phyloP scores from a whole-genome alignment of 2,888 invertebrate species.

The Drosophila vallismaia region DNA sequence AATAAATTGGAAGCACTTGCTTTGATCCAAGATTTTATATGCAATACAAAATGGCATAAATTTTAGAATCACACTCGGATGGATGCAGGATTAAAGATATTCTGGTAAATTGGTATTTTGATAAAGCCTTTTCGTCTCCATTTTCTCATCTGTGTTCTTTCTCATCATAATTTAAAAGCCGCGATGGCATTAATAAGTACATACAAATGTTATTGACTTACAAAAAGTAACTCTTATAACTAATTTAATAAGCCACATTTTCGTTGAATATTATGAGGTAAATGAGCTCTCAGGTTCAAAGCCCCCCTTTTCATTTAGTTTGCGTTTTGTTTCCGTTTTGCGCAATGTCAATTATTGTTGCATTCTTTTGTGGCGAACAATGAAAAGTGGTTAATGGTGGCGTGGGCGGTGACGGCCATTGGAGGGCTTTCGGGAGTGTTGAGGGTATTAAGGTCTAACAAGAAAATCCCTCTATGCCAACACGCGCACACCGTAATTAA shows the following conservation, averaged over 20 bases:
- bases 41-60: not conserved
- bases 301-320: slow-evolving; percentile 19
- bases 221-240: slow-evolving; percentile 12
- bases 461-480: slow-evolving; percentile 77
- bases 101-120: not conserved
- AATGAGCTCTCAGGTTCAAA: slow-evolving; percentile 25
- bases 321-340: slow-evolving; percentile 40
- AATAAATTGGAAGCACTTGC: slow-evolving; percentile 16
- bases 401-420: not conserved
- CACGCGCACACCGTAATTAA: slow-evolving; percentile 74
- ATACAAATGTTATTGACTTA: not conserved
- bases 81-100: not conserved
- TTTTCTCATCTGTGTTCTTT: too few relatives aligned
- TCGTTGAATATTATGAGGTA: slow-evolving; percentile 23
- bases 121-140: too few relatives aligned
- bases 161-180: too few relatives aligned
- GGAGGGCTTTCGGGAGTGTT: slow-evolving; percentile 5
- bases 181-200: not conserved
- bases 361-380: slow-evolving; percentile 57
- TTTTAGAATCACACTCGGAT: not conserved
- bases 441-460: slow-evolving; percentile 51
- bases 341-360: slow-evolving; percentile 68
- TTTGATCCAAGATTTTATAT: not conserved
- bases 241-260: slow-evolving; percentile 27
- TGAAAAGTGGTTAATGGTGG: slow-evolving; percentile 42